Conservation (phyloP, 1,140 invertebrate species). For the Brachionus asplanchnoidis region DNA sequence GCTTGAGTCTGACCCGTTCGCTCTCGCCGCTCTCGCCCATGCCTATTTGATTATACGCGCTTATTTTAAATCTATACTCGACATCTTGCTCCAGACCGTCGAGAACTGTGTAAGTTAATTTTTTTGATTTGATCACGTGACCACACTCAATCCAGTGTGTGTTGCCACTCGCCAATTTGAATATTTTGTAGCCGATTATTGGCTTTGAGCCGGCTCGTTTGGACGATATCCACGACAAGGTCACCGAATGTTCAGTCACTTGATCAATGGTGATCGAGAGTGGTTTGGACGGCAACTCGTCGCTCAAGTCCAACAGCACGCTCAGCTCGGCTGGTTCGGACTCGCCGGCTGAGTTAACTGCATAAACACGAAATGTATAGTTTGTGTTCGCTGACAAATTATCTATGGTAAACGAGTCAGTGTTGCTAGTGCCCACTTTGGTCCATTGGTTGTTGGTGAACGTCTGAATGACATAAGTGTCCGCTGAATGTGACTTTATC, state of each 20-base stretch:
- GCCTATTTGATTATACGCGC: constrained; percentile 88
- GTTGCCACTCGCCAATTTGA: background rate
- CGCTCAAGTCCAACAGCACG: constrained; percentile 49
- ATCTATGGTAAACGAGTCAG: background rate
- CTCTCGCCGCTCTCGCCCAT: constrained; percentile 67
- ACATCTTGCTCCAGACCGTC: constrained; percentile 64
- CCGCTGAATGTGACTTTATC: constrained; percentile 59
- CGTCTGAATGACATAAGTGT: background rate
- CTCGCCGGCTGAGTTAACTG: constrained; percentile 53
- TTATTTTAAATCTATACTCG: constrained; percentile 87
- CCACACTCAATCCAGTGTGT: background rate
- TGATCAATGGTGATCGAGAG: background rate
- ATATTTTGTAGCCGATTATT: constrained; percentile 15
- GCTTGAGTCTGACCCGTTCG: background rate
- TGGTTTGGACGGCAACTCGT: constrained; percentile 36
- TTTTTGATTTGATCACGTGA: background rate
- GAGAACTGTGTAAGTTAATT: background rate
- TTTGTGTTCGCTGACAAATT: background rate
- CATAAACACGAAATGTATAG: background rate
- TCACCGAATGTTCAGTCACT: background rate
- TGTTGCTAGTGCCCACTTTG: constrained; percentile 2
- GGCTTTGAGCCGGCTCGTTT: constrained; percentile 16
- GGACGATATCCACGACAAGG: constrained; percentile 9
- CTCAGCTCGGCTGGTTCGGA: constrained; percentile 78
- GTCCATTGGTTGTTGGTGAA: background rate